phyloP scores from a whole-genome alignment of 2,797 vertebrate species.

The Microctenopoma steveboyesi region DNA sequence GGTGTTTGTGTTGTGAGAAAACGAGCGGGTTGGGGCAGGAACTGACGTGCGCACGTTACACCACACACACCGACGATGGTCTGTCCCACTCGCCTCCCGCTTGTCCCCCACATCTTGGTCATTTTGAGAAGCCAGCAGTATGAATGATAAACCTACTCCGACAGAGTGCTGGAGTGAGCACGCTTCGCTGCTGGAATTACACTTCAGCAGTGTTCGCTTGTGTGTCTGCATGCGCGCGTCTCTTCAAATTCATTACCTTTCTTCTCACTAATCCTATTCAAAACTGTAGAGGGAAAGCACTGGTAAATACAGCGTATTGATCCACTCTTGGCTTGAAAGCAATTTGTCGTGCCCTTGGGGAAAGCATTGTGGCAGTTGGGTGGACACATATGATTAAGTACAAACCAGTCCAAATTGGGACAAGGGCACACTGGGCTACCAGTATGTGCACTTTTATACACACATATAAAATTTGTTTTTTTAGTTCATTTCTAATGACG shows the following conservation, averaged over 20 bases:
- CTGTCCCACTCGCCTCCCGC: not conserved
- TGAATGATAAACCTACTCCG: conserved; percentile 34
- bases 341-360: conserved; percentile 52
- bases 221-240: conserved; percentile 15
- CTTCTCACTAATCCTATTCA: conserved; percentile 49
- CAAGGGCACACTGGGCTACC: not conserved
- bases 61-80: conserved; percentile 15
- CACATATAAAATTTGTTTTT: too few relatives aligned
- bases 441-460: not conserved
- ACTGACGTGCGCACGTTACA: conserved; percentile 17
- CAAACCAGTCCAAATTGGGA: conserved; percentile 21
- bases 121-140: conserved; percentile 34
- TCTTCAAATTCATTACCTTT: conserved; percentile 44
- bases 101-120: conserved; percentile 6
- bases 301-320: conserved; percentile 65
- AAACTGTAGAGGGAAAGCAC: conserved; percentile 48
- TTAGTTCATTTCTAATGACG: too few relatives aligned
- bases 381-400: conserved; percentile 44
- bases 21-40: conserved; percentile 55
- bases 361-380: conserved; percentile 44
- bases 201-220: conserved; percentile 17
- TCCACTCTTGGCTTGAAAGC: conserved; percentile 68
- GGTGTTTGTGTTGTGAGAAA: conserved; percentile 16
- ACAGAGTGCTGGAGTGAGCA: conserved; percentile 47
- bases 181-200: conserved; percentile 27